Evolutionary conservation across 2,113 vertebrate genomes (phyloP), one percentile per base, ranked within the genome.

Genomic region (Drymodes brunneopygia): DNA sequence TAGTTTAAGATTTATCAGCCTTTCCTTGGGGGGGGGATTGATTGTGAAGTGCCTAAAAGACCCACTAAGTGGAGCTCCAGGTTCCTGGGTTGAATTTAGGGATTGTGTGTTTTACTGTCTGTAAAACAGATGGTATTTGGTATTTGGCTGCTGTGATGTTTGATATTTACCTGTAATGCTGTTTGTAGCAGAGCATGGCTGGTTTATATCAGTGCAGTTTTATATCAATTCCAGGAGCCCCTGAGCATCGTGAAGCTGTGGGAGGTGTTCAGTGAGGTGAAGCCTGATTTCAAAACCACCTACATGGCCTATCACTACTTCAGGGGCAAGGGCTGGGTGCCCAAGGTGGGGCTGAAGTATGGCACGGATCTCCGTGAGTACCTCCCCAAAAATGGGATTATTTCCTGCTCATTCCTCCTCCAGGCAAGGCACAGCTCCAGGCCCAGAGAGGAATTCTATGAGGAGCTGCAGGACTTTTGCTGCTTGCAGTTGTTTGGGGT

Each of bases 231-330:
- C 42, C 42, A 42, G 42, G 42, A 42, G 75, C 98, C 98, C 40
- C 93, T 99, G 47, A 97, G 98, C 2, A 97, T 99, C 44, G 3
- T 98, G 90, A 97, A 99, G 78, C 97, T 99, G 21, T 99, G 99
- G 99, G 91, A 97, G 20, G 85, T 91, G 61, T 99, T 99, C 92
- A 90, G 97, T 0, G 94, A 96, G 2, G 80, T 98, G 48, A 98
- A 98, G 92, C 98, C 98, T 1, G 88, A 98, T 71, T 99, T 99
- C 71, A 96, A 96, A 86, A 98, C 97, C 4, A 98, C 97, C 1
- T 99, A 99, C 66, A 97, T 99, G 73, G 99, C 98, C 0, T 99
- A 99, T 90, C 99, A 99, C 93, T 98, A 99, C 96, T 99, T 98
- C 90, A 98, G 99, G 27, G 98, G 98, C 95, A 98, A 97, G 97